Evolutionary conservation across 1,140 invertebrate genomes (phyloP), one percentile per base, ranked within the genome.

Genomic region (Diprion similis): DNA sequence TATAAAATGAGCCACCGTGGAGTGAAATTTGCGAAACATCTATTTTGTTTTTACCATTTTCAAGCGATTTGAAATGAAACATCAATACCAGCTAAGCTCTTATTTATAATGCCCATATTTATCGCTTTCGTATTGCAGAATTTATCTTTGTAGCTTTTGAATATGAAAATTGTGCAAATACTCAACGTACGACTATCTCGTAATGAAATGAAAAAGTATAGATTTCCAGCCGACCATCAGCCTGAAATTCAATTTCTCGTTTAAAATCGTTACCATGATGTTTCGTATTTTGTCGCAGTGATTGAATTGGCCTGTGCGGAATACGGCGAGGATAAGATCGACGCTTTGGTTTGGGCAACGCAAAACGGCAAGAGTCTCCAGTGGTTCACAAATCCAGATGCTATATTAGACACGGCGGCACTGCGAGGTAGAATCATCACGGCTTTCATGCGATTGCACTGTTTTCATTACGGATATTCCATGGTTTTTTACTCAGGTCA

Each of bases 241-340:
- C 47, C 66, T 74, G 73, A 48, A 24, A 48, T 71, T 59, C 15
- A 74, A 48, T 59, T 37, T 9, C 51, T 19, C n/a, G 11, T 48
- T 10, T 73, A 59, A 9, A 59, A 6, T 59, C 11, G 51, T 17
- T 59, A 17, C n/a, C 8, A 59, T 59, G 11, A 59, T 72, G 24
- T 59, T 59, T 59, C 51, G 24, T 79, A 73, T 68, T 81, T 77
- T 71, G 71, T 83, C 84, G 18, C 80, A 95, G 94, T 95, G 13
- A 97, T 97, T 81, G 96, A 98, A 88, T 88, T 98, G 77, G 95
- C 96, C 0, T 95, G 94, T 75, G 96, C 94, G 0, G 96, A 98
- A 84, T 95, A 97, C 79, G 97, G 96, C 0, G 91, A 94, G 18
- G 94, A 93, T 79, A 96, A 92, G 87, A 92, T 96, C 4, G 85